A percentile compares a stretch with the other conserved stretches of the same genome.
Conservation (phyloP, 2,797 vertebrate species). For the Megalops cyprinoides region DNA sequence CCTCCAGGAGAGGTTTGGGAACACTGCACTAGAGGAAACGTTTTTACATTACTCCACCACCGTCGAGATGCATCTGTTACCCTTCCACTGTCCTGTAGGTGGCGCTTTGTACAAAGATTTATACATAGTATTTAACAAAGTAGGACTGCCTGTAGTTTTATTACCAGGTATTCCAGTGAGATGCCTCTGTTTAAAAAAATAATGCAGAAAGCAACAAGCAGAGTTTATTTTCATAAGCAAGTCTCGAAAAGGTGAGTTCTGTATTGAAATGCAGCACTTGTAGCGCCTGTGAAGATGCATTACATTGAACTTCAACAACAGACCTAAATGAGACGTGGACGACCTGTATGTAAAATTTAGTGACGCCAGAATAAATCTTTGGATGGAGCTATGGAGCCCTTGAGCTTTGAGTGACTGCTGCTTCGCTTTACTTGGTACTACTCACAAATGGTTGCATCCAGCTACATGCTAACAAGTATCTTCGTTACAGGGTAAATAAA, state of each 20-base stretch:
- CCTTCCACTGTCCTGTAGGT: neutral
- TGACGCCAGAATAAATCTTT: neutral
- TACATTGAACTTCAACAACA: neutral
- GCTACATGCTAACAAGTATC: neutral
- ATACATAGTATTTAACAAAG: neutral
- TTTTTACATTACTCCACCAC: neutral
- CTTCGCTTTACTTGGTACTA: neutral
- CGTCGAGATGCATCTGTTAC: neutral
- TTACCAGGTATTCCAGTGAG: neutral
- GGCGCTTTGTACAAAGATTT: slow-evolving; percentile 15
- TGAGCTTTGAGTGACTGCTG: neutral
- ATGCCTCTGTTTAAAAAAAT: neutral
- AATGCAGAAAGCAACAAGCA: neutral
- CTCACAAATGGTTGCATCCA: neutral
- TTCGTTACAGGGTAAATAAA: no score
- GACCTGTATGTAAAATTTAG: neutral
- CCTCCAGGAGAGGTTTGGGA: neutral
- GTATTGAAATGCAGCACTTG: neutral
- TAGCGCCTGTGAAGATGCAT: neutral
- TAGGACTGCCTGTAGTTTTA: neutral
- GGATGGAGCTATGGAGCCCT: neutral
- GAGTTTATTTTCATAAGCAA: neutral
- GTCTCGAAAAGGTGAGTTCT: no score
- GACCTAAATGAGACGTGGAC: neutral
- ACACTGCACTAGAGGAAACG: neutral